Evolutionary conservation across 2,113 vertebrate genomes (phyloP).

Genomic region (Reinhardtius hippoglossoides): DNA sequence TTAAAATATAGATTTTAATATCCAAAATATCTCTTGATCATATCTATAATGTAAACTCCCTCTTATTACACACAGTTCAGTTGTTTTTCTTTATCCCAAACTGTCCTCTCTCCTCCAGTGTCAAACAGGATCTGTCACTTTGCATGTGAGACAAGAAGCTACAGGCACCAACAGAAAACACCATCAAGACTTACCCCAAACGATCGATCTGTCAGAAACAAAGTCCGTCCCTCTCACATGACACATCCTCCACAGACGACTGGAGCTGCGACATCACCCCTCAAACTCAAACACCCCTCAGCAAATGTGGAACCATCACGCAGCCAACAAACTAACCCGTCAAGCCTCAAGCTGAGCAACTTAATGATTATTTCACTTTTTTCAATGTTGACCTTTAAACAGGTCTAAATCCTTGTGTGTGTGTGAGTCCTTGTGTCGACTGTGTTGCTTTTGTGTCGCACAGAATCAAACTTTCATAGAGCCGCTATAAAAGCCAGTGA

Average conservation of each 20-base stretch:
- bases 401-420: not conserved
- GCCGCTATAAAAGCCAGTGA: conserved; percentile 35
- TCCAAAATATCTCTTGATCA: no score
- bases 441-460: conserved; percentile 42
- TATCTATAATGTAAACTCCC: not conserved
- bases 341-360: not conserved
- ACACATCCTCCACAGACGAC: conserved; percentile 2
- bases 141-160: not conserved
- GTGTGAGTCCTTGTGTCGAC: not conserved
- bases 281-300: not conserved
- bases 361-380: not conserved
- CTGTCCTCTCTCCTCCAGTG: not conserved
- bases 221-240: conserved; percentile 13
- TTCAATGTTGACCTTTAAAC: not conserved
- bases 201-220: conserved; percentile 19
- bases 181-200: conserved; percentile 39
- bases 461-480: conserved; percentile 48
- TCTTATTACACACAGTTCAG: no score
- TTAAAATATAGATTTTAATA: no score
- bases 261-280: conserved; percentile 2
- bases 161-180: not conserved
- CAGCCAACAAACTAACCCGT: conserved; percentile 10
- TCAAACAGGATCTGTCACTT: not conserved
- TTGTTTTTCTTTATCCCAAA: no score
- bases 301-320: not conserved